Evolutionary conservation across 2,888 invertebrate genomes (phyloP).

Genomic region (Rotaria socialis): DNA sequence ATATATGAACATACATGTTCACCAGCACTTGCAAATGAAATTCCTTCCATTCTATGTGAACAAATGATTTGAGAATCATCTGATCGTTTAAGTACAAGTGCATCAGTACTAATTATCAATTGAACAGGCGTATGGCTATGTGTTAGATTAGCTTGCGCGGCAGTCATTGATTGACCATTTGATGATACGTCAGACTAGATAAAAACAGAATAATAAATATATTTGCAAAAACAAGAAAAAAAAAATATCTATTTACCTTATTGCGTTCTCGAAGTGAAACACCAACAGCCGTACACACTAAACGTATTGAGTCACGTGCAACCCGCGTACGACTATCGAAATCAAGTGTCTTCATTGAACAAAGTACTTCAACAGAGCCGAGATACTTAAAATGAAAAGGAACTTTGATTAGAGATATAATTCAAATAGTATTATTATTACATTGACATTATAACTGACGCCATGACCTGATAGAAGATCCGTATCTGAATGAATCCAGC

Average conservation of each 20-base stretch:
- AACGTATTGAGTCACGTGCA: slow-evolving; percentile 37
- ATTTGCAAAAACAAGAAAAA: not conserved
- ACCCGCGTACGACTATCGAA: slow-evolving; percentile 44
- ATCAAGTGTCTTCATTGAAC: slow-evolving; percentile 44
- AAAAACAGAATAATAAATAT: not conserved
- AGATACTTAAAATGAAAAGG: slow-evolving; percentile 11
- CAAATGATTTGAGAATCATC: slow-evolving; percentile 17
- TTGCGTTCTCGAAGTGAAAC: not conserved
- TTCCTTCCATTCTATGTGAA: slow-evolving; percentile 33
- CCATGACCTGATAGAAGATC: slow-evolving; percentile 24
- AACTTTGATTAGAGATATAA: not conserved
- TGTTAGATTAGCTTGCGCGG: not conserved
- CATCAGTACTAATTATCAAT: not conserved
- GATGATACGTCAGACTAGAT: not conserved
- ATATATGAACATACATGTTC: not conserved
- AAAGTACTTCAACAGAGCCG: slow-evolving; percentile 41
- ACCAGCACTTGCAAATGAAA: slow-evolving; percentile 32
- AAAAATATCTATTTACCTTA: not conserved
- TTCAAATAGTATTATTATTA: not conserved
- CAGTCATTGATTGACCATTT: not conserved
- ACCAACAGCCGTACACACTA: not conserved
- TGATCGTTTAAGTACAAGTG: not conserved
- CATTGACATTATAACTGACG: not conserved
- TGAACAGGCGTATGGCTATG: not conserved
- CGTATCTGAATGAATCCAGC: slow-evolving; percentile 6